Conservation (phyloP, 1,140 invertebrate genomes). For the Pantala flavescens region DNA sequence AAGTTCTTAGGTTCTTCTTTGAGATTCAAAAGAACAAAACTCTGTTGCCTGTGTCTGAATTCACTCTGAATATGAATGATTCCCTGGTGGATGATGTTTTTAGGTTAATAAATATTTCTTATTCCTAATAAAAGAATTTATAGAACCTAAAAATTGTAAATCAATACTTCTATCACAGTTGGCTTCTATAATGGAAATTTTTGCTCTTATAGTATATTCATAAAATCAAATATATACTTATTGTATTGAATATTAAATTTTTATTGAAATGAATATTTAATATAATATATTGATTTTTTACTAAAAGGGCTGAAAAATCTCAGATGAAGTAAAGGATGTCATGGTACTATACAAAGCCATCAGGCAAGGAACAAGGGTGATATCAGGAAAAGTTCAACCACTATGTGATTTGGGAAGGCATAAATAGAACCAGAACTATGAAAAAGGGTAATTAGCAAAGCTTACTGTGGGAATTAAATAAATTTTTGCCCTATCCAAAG, state of each 20-base stretch:
- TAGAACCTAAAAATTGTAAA: neutral
- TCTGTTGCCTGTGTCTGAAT: neutral
- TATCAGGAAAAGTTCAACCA: no score
- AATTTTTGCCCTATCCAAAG: no score
- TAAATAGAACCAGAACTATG: no score
- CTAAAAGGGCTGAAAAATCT: no score
- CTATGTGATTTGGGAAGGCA: no score
- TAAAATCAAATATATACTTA: neutral
- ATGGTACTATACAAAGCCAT: no score
- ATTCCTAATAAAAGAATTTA: neutral
- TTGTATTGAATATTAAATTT: neutral
- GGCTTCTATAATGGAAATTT: neutral
- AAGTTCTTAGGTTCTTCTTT: neutral
- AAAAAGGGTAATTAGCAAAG: no score
- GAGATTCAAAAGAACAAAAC: neutral
- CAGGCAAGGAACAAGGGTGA: no score
- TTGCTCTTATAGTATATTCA: neutral
- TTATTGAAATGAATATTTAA: no score
- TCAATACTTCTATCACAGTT: neutral
- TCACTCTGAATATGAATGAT: neutral
- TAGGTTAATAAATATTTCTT: neutral
- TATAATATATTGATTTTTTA: no score
- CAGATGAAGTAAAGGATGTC: no score
- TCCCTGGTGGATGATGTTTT: neutral
- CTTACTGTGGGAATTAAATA: no score